Conservation (phyloP, 2,113 vertebrate species). For the Sarotherodon lohbergeri region DNA sequence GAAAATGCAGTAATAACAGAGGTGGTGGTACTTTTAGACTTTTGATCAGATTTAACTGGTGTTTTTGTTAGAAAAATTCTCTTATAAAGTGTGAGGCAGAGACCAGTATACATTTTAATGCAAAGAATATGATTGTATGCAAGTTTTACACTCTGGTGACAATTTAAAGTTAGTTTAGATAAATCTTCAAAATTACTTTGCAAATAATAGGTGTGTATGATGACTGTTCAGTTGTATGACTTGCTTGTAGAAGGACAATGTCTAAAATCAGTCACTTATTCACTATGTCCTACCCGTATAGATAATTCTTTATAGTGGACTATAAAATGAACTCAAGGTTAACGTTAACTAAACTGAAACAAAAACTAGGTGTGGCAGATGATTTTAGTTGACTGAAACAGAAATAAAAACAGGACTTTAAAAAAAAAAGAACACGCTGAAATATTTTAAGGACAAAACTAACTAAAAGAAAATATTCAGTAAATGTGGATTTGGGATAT, state of each 20-base stretch:
- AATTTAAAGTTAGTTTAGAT: neutral
- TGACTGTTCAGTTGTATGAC: accelerated
- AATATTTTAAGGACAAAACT: neutral
- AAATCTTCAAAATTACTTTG: neutral
- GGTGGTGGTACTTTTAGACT: neutral
- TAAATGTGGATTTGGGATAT: accelerated
- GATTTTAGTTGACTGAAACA: neutral
- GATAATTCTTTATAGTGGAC: neutral
- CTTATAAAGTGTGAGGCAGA: accelerated
- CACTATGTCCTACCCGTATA: neutral
- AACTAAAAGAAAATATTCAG: neutral
- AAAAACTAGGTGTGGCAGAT: accelerated
- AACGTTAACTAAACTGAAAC: neutral
- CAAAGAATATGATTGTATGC: neutral
- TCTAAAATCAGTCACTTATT: neutral
- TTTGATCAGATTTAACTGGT: neutral
- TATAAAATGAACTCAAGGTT: neutral
- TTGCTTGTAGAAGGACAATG: neutral
- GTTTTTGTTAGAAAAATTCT: neutral
- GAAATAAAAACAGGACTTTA: neutral
- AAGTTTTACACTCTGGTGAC: neutral
- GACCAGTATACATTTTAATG: accelerated
- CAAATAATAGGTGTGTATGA: accelerated
- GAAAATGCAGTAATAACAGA: neutral
- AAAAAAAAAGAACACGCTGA: accelerated